These are phyloP conservation scores for Mionectes olivaceus DNA, from an alignment of 2,797 vertebrate genomes.

Conservation along the genomic window DNA sequence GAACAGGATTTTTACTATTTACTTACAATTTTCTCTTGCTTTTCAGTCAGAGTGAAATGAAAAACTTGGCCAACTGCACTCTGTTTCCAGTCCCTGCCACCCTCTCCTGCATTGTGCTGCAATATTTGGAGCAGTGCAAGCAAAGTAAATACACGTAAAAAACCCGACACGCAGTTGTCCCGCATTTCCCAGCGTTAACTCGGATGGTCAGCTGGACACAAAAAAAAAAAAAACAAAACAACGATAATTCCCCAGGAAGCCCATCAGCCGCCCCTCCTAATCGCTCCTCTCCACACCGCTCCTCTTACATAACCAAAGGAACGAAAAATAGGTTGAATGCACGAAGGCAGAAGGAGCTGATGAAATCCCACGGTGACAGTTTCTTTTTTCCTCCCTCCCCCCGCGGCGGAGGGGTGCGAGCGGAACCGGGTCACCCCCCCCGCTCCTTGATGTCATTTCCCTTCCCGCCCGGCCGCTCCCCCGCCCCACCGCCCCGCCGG, in stretches of 20 bases:
- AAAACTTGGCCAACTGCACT: neutral
- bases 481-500: neutral
- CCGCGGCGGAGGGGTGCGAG: neutral
- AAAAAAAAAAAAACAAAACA: neutral
- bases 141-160: neutral
- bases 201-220: neutral
- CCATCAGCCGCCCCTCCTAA: neutral
- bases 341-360: conserved; percentile 25
- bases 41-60: neutral
- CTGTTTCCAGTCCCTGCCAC: neutral
- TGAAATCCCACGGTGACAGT: conserved; percentile 60
- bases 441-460: conserved; percentile 31
- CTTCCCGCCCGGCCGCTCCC: neutral
- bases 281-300: neutral
- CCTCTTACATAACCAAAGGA: conserved; percentile 41
- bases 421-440: conserved; percentile 47
- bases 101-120: neutral
- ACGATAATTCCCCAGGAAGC: neutral
- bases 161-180: accelerated
- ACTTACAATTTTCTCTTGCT: neutral
- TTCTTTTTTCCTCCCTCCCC: conserved; percentile 41
- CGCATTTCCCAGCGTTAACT: neutral
- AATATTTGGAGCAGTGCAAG: neutral
- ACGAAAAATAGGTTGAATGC: conserved; percentile 50
- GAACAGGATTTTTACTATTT: neutral